Percentiles rank a stretch among this genome's conserved stretches.
phyloP scores from a whole-genome alignment of 1,140 invertebrate species.

The Apolygus lucorum region DNA sequence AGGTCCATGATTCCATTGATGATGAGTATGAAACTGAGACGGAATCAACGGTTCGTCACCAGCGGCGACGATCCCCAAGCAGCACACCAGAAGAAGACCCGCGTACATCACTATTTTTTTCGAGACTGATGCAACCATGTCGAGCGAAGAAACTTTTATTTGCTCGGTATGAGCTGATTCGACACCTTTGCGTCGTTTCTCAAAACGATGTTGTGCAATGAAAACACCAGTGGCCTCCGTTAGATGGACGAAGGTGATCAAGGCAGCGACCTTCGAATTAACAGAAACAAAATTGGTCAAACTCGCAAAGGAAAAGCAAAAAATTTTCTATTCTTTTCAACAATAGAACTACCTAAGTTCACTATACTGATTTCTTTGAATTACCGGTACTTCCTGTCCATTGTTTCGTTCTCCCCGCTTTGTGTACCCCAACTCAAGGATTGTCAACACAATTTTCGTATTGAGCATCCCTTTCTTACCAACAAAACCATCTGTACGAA shows the following conservation, averaged over 20 bases:
- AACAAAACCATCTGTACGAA: too few relatives aligned
- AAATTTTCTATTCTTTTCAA: too few relatives aligned
- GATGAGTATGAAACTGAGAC: background rate
- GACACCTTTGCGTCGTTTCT: background rate
- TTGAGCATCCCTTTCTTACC: too few relatives aligned
- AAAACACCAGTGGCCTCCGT: too few relatives aligned
- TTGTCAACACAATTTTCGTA: too few relatives aligned
- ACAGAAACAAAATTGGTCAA: background rate
- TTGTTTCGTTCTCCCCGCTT: too few relatives aligned
- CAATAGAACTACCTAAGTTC: too few relatives aligned
- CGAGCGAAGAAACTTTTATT: conserved; percentile 3
- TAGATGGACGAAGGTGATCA: background rate
- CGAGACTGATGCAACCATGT: background rate
- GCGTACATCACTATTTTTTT: background rate
- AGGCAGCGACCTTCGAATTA: background rate
- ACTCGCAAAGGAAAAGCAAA: too few relatives aligned
- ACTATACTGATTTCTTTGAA: too few relatives aligned
- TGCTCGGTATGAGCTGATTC: background rate
- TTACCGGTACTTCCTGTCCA: too few relatives aligned
- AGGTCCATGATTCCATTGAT: background rate
- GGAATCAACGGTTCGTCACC: background rate
- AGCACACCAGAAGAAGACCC: background rate
- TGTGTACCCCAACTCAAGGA: too few relatives aligned
- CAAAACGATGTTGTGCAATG: background rate
- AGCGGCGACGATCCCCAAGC: background rate